These are phyloP conservation scores for Phacellophora camtschatica DNA, from an alignment of 30 jellyfish, hydroid and myxozoan species.

Conservation along the genomic window DNA sequence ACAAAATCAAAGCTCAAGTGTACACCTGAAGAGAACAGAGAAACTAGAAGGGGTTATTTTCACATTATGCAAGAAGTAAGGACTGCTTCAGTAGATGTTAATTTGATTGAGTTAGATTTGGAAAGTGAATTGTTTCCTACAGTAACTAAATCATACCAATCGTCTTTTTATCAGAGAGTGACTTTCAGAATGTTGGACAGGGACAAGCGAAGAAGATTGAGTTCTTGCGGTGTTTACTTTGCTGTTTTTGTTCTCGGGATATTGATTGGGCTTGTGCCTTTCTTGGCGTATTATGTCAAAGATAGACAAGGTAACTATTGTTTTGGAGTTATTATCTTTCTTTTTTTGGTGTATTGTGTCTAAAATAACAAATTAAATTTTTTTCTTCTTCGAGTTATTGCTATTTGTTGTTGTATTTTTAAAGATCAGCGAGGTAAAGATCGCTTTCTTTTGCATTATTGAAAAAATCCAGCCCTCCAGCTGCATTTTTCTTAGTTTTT, in stretches of 20 bases:
- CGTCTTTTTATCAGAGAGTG: conserved; percentile 50
- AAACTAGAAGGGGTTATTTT: too few species aligned
- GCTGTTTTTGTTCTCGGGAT: conserved; percentile 53
- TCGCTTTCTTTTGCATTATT: too few species aligned
- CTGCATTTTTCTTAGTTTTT: too few species aligned
- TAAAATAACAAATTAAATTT: too few species aligned
- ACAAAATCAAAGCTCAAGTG: too few species aligned
- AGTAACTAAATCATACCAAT: conserved; percentile 20
- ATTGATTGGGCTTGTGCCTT: conserved; percentile 47
- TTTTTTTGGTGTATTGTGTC: too few species aligned
- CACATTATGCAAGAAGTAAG: not conserved
- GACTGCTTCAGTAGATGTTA: conserved; percentile 7
- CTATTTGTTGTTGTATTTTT: too few species aligned
- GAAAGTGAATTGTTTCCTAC: conserved; percentile 10
- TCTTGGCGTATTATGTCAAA: conserved; percentile 20
- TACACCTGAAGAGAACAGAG: too few species aligned
- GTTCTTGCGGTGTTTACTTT: conserved; percentile 28
- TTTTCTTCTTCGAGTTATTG: too few species aligned
- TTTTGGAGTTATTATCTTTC: too few species aligned
- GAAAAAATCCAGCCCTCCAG: too few species aligned
- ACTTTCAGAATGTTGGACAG: conserved; percentile 47
- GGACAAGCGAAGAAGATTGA: conserved; percentile 41
- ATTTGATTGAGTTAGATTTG: conserved; percentile 18
- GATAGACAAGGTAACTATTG: conserved; percentile 50
- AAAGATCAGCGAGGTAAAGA: too few species aligned